Percentiles rank a stretch among this genome's conserved stretches.
Conservation (phyloP, 2,888 invertebrate genomes). For the Rotaria macrura region DNA sequence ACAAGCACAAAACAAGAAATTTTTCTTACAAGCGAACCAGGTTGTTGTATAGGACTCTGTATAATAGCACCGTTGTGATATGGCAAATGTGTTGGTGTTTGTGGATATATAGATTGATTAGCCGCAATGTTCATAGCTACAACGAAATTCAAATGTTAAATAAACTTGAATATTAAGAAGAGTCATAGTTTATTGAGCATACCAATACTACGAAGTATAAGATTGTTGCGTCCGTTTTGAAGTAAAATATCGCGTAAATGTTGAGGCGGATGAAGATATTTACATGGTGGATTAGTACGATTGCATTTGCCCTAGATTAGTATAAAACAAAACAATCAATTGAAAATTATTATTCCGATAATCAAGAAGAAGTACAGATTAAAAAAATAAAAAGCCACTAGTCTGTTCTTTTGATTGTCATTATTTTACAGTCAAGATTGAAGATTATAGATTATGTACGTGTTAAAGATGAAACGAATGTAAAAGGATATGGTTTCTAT, state of each 20-base stretch:
- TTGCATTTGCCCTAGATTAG: slow-evolving; percentile 87
- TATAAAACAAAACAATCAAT: background rate
- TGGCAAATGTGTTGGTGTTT: background rate
- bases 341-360: background rate
- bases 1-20: background rate
- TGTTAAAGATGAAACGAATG: background rate
- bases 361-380: background rate
- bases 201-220: slow-evolving; percentile 61
- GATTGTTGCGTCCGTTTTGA: slow-evolving; percentile 97
- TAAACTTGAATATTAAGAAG: background rate
- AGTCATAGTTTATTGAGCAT: background rate
- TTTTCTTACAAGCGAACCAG: background rate
- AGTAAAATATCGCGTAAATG: slow-evolving; percentile 98
- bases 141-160: background rate
- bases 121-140: slow-evolving; percentile 16
- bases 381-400: background rate
- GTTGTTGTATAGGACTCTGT: slow-evolving; percentile 12
- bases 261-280: slow-evolving; percentile 99
- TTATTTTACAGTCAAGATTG: background rate
- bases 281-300: slow-evolving; percentile 98
- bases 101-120: slow-evolving; percentile 19
- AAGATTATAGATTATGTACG: background rate
- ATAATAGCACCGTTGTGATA: slow-evolving; percentile 12
- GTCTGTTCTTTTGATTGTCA: background rate
- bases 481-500: background rate